phyloP scores from a whole-genome alignment of 2,888 invertebrate genomes.

The Cheilosia vernalis region DNA sequence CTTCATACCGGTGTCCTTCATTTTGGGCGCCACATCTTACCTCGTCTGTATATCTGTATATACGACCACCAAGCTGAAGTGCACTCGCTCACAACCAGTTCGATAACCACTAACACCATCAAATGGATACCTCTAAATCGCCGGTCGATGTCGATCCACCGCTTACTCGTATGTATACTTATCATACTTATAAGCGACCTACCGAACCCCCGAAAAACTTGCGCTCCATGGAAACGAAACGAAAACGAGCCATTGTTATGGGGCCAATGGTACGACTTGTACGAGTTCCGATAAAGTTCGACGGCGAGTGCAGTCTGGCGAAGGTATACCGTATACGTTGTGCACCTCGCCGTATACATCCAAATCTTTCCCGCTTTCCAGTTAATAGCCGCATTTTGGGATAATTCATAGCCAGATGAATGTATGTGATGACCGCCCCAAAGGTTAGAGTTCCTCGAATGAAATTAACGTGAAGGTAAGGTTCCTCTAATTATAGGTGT shows the following conservation, averaged over 20 bases:
- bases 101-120: neutral
- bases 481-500: conserved; percentile 78
- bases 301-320: conserved; percentile 15
- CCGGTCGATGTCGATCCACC: conserved; percentile 9
- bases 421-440: conserved; percentile 74
- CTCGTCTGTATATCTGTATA: no score
- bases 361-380: conserved; percentile 60
- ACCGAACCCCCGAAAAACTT: conserved; percentile 30
- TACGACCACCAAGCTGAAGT: neutral
- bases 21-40: neutral
- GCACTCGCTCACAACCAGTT: conserved; percentile 18
- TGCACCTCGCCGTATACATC: neutral
- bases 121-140: conserved; percentile 13
- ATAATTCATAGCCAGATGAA: conserved; percentile 73
- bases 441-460: conserved; percentile 75
- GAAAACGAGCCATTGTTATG: neutral
- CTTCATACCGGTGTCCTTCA: conserved; percentile 4
- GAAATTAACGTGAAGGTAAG: conserved; percentile 78
- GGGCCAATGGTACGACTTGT: conserved; percentile 2
- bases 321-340: neutral
- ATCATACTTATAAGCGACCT: neutral
- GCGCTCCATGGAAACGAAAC: conserved; percentile 16
- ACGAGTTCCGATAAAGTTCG: conserved; percentile 56
- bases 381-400: conserved; percentile 74
- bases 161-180: no score